These are phyloP conservation scores for Mamestra brassicae DNA, from an alignment of 2,888 invertebrate genomes.

Conservation along the genomic window DNA sequence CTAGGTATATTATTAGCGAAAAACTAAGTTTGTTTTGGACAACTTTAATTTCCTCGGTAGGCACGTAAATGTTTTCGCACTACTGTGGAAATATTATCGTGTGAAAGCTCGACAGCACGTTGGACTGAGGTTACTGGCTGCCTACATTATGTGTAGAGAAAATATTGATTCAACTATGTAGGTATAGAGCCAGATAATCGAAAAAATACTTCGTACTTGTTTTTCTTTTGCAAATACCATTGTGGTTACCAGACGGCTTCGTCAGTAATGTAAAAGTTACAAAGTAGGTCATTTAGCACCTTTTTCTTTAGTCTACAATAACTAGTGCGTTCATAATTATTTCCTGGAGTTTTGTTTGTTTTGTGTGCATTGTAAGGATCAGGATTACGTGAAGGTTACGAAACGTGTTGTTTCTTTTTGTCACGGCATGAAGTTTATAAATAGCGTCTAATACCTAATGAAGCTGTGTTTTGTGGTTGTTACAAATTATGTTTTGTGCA, in stretches of 20 bases:
- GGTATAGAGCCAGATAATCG: constrained; percentile 48
- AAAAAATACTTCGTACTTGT: constrained; percentile 52
- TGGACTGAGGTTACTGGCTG: constrained; percentile 41
- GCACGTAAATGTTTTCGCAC: constrained; percentile 22
- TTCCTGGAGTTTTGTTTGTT: constrained; percentile 20
- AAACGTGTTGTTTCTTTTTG: constrained; percentile 24
- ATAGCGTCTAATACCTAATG: constrained; percentile 18
- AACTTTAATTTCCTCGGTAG: constrained; percentile 8
- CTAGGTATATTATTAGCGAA: neutral
- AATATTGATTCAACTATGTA: constrained; percentile 41
- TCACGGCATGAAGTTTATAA: constrained; percentile 2
- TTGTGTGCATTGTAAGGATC: constrained; percentile 27
- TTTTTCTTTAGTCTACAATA: constrained; percentile 37
- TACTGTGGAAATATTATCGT: constrained; percentile 44
- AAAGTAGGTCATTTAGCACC: constrained; percentile 59
- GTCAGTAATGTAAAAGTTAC: constrained; percentile 61
- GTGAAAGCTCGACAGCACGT: constrained; percentile 49
- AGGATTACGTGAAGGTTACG: constrained; percentile 24
- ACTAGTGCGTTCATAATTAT: constrained; percentile 34
- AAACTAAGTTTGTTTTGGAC: neutral
- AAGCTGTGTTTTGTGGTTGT: constrained; percentile 25
- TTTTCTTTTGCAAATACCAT: constrained; percentile 60
- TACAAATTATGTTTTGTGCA: constrained; percentile 54
- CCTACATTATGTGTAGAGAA: constrained; percentile 49
- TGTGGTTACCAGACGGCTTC: constrained; percentile 58